Evolutionary conservation across 2,888 invertebrate species (phyloP), one percentile per base, ranked within the genome.

Genomic region (Strigamia maritima): DNA sequence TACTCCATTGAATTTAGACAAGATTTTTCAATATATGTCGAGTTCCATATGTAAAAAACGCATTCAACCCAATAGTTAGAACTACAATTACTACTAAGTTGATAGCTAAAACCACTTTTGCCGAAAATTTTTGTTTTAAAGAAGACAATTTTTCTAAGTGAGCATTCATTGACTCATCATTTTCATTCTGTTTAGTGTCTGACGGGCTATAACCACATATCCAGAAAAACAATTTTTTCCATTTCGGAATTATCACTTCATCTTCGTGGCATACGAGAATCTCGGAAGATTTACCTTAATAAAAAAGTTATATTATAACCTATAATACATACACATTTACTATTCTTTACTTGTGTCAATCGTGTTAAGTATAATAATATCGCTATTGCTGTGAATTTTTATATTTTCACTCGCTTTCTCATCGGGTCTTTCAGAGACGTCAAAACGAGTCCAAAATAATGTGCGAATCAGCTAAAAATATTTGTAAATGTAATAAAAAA

Each of bases 61-160:
- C 26, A 24, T 40, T 26, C 35, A 76, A 22, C 19, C 2, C 75
- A 75, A 75, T 26, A 10, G 31, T 38, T n/a, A 76, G n/a, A 19
- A 76, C 16, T 16, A 85, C 54, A 26, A 84, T 82, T 16, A 82
- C n/a, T 6, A 82, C 78, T 12, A 83, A 78, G 49, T 81, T 80
- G 16, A 82, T 54, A 54, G 82, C 81, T 0, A 84, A 81, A 28
- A 82, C 40, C 19, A 38, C 10, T 76, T 76, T 76, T 1, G 76
- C 76, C 38, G 3, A n/a, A 26, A 19, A 44, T 10, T 10, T 76
- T 40, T 76, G 76, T 40, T 76, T 38, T n/a, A 76, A 38, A 16
- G 76, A 76, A 26, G 76, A 14, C 22, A 76, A 2, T 40, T 76
- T 76, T 8, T 76, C 76, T n/a, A 76, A 7, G 12, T 76, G 76